Conservation (phyloP, 2,888 invertebrate genomes). For the Biston betularia region DNA sequence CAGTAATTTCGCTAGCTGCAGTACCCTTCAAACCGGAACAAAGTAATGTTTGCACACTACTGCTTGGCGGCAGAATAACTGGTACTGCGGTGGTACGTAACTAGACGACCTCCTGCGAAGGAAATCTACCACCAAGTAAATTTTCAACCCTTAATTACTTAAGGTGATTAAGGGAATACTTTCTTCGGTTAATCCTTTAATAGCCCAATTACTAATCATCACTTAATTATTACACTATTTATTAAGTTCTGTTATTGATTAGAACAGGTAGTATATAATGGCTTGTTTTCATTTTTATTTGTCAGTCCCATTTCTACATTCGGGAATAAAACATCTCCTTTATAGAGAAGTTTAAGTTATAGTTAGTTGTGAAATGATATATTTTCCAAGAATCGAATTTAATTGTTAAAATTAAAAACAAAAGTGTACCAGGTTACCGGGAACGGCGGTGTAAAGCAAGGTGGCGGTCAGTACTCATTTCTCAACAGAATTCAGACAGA, state of each 20-base stretch:
- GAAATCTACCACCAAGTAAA: too few relatives aligned
- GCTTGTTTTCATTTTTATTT: conserved; percentile 19
- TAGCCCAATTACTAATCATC: conserved; percentile 13
- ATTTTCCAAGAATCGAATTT: not conserved
- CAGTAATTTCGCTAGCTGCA: too few relatives aligned
- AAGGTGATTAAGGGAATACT: not conserved
- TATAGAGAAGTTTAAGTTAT: not conserved
- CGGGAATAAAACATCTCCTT: conserved; percentile 9
- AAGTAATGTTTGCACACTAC: too few relatives aligned
- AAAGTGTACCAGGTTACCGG: too few relatives aligned
- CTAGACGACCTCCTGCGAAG: too few relatives aligned
- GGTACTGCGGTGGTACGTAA: too few relatives aligned
- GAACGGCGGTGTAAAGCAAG: too few relatives aligned
- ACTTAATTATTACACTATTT: conserved; percentile 14
- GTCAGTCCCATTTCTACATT: conserved; percentile 42
- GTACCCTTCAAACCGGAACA: too few relatives aligned
- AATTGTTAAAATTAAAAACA: too few relatives aligned
- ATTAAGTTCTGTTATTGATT: not conserved
- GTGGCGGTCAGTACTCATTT: too few relatives aligned
- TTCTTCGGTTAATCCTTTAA: conserved; percentile 23
- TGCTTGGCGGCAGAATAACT: too few relatives aligned
- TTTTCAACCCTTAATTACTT: conserved; percentile 9
- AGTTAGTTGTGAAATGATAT: too few relatives aligned
- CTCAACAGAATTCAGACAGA: not conserved
- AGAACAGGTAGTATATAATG: conserved; percentile 35